Conservation (phyloP, 2,113 vertebrate genomes). For the Stigmatopora argus region DNA sequence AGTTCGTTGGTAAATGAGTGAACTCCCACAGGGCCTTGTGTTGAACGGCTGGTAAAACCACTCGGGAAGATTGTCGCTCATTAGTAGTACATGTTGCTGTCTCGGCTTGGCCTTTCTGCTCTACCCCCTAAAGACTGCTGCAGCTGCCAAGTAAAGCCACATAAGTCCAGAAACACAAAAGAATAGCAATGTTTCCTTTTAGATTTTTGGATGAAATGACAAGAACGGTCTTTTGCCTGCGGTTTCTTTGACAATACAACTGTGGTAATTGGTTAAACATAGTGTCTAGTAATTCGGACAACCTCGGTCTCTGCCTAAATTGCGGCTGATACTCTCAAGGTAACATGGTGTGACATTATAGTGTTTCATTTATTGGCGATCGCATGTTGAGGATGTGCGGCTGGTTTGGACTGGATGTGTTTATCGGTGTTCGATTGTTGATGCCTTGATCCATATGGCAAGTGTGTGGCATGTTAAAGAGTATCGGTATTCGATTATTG, state of each 20-base stretch:
- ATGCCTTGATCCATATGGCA: no score
- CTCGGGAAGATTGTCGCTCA: slow-evolving; percentile 43
- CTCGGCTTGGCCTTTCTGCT: slow-evolving; percentile 23
- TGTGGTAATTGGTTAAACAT: not conserved
- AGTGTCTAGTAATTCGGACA: not conserved
- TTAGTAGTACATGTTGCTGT: slow-evolving; percentile 45
- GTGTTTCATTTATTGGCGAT: no score
- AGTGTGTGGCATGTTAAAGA: no score
- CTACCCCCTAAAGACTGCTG: slow-evolving; percentile 18
- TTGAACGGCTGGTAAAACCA: slow-evolving; percentile 29
- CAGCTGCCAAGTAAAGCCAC: slow-evolving; percentile 12
- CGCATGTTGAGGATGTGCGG: no score
- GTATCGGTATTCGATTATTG: no score
- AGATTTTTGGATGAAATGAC: slow-evolving; percentile 1
- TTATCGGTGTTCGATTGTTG: no score
- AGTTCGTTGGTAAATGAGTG: slow-evolving; percentile 51
- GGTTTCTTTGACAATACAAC: not conserved
- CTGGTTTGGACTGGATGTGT: no score
- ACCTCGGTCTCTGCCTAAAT: not conserved
- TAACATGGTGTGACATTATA: not conserved
- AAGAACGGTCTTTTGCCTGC: not conserved
- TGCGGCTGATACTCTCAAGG: not conserved
- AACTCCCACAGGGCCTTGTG: slow-evolving; percentile 12
- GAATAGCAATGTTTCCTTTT: slow-evolving; percentile 8
- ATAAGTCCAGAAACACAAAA: slow-evolving; percentile 10